phyloP scores from a whole-genome alignment of 2,113 vertebrate species.

The Pterocles burchelli region DNA sequence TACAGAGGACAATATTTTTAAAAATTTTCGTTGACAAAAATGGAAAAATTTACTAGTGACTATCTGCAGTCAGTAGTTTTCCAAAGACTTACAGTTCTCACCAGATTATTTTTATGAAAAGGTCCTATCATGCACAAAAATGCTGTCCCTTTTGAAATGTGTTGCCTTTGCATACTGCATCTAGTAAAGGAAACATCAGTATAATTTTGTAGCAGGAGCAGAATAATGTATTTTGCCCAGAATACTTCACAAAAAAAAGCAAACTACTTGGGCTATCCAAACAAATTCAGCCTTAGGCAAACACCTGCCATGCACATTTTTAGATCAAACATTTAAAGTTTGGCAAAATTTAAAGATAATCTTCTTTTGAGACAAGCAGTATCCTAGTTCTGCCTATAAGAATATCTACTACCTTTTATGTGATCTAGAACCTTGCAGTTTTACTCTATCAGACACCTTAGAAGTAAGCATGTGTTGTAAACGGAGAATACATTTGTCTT shows the following conservation, averaged over 20 bases:
- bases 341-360: background rate
- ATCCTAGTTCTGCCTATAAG: background rate
- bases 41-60: background rate
- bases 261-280: background rate
- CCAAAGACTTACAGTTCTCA: background rate
- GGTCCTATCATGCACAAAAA: background rate
- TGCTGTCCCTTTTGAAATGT: background rate
- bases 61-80: background rate
- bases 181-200: background rate
- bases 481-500: background rate
- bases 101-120: background rate
- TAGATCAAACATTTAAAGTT: background rate
- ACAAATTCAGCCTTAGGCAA: background rate
- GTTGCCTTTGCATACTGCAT: background rate
- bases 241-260: background rate
- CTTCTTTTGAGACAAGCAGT: background rate
- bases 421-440: background rate
- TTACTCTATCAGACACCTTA: background rate
- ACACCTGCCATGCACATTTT: conserved; percentile 12
- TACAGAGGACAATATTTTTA: background rate
- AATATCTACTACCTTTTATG: background rate
- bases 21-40: background rate
- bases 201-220: background rate
- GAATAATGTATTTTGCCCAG: background rate
- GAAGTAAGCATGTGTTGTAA: background rate